These are phyloP conservation scores for Dasypogon diadema DNA, from an alignment of 2,888 invertebrate species.

Conservation along the genomic window DNA sequence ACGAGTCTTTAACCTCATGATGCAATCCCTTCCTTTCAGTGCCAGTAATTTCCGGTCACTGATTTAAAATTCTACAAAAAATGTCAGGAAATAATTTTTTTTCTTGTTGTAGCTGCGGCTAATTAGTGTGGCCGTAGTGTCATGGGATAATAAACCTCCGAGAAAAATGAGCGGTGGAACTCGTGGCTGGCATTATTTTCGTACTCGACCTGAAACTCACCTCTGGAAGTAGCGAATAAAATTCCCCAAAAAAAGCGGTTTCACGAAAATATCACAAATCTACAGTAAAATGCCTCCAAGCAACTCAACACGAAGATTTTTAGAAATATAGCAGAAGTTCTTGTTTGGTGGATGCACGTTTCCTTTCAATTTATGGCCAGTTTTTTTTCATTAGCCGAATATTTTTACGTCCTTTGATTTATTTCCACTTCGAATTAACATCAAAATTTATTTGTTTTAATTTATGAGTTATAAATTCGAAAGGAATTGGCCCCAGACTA, in stretches of 20 bases:
- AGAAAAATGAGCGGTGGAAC: too few relatives aligned
- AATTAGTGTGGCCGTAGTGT: too few relatives aligned
- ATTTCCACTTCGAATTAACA: not conserved
- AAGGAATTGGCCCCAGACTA: too few relatives aligned
- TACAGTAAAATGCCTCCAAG: too few relatives aligned
- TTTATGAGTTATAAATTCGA: slow-evolving; percentile 1
- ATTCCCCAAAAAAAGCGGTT: not conserved
- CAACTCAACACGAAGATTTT: too few relatives aligned
- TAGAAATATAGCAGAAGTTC: too few relatives aligned
- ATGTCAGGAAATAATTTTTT: too few relatives aligned
- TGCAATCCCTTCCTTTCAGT: slow-evolving; percentile 18
- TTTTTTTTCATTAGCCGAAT: not conserved
- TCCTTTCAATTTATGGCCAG: not conserved
- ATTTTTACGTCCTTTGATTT: slow-evolving; percentile 1
- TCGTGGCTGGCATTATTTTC: too few relatives aligned
- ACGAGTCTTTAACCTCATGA: slow-evolving; percentile 37
- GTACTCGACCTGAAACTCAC: not conserved
- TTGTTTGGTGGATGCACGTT: not conserved
- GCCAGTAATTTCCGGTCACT: slow-evolving; percentile 17
- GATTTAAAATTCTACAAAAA: not conserved
- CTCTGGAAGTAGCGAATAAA: not conserved
- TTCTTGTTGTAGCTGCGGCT: too few relatives aligned
- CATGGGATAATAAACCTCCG: too few relatives aligned
- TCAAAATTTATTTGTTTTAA: not conserved
- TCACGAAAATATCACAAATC: too few relatives aligned